Base-by-base conservation (phyloP, 37 sponge, comb jelly and placozoan genomes). In the Haliclona indistincta region DNA sequence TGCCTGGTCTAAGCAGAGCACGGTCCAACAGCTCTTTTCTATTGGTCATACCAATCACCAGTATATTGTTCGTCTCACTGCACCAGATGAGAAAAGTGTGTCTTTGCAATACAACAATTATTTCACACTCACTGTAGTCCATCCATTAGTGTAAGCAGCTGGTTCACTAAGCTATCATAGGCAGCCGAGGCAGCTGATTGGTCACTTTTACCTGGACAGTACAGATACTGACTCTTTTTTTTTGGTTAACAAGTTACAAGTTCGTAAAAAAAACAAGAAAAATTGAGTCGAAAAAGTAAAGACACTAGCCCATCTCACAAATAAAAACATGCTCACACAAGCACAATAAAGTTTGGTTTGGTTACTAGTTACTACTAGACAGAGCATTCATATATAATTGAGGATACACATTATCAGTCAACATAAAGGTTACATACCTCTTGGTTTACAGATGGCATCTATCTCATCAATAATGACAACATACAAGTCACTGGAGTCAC, bases 391-490 rank as follows among this genome's bases (percentile, higher is more conserved):
- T n/a, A n/a, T n/a, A n/a, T n/a, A n/a, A n/a, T n/a, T n/a, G n/a
- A n/a, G n/a, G n/a, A n/a, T n/a, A n/a, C n/a, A n/a, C n/a, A n/a
- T n/a, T n/a, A n/a, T n/a, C n/a, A n/a, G n/a, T n/a, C n/a, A n/a
- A n/a, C n/a, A n/a, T n/a, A n/a, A n/a, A n/a, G n/a, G 64, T 35
- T 29, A 28, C 35, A 37, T 29, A 80, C 92, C 95, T 63, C 95
- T 74, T 53, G 89, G 92, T 52, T 95, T 95, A 65, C 95, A 95
- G 64, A 95, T 91, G 45, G 95, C 95, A 52, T 95, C 95, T 26
- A 95, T 91, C 45, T 95, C 95, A 71, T 95, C 95, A 58, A 95
- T 87, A 38, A 95, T 88, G 54, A 95, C 87, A 64, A 95, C 89
- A 80, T 81, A 91, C 43, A 95, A 85, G 42, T 91, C 95, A 71